Conservation (phyloP, 1,140 invertebrate genomes). For the Pissodes strobi region DNA sequence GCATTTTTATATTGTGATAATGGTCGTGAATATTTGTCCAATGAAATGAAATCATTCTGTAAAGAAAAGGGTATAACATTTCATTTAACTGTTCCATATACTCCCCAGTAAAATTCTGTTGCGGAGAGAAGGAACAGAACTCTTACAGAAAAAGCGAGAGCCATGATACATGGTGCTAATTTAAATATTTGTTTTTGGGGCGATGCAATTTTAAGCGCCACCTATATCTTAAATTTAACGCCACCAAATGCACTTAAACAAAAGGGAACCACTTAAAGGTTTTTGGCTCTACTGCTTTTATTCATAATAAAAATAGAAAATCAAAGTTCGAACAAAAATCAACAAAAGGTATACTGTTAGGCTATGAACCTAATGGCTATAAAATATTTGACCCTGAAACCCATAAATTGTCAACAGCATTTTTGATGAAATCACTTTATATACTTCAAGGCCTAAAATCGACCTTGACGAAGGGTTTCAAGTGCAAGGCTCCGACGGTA, state of each 20-base stretch:
- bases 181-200: background rate
- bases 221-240: background rate
- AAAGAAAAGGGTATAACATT: too few species aligned
- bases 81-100: too few species aligned
- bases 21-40: too few species aligned
- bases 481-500: background rate
- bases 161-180: too few species aligned
- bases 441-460: background rate
- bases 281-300: background rate
- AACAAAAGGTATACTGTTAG: background rate
- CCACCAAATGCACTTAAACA: background rate
- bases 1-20: too few species aligned
- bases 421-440: background rate
- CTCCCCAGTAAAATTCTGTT: too few species aligned
- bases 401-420: background rate
- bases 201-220: too few species aligned
- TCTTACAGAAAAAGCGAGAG: too few species aligned
- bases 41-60: too few species aligned
- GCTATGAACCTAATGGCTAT: background rate
- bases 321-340: background rate
- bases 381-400: background rate
- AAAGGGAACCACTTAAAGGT: background rate
- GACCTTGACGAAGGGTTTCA: background rate
- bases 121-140: too few species aligned
- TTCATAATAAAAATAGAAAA: background rate